These are phyloP conservation scores for Carapus acus DNA, from an alignment of 2,797 vertebrate genomes.

Conservation along the genomic window DNA sequence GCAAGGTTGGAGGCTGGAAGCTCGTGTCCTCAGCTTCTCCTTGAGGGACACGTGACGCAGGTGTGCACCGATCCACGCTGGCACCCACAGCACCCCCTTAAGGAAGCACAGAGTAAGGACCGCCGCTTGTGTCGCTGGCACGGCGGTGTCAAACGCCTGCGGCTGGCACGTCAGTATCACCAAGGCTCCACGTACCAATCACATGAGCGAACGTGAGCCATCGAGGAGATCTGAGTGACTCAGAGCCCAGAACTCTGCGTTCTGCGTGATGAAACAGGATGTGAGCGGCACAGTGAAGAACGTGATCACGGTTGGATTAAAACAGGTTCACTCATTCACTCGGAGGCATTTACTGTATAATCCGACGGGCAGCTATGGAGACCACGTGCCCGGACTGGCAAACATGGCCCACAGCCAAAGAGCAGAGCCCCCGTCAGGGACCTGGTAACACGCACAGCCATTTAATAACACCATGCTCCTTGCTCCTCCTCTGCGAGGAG, in stretches of 20 bases:
- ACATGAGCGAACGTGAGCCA: too few relatives aligned
- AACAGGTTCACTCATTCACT: constrained; percentile 63
- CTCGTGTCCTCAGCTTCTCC: too few relatives aligned
- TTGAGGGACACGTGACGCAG: too few relatives aligned
- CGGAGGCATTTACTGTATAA: constrained; percentile 67
- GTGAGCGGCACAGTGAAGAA: constrained; percentile 44
- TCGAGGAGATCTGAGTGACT: constrained; percentile 8
- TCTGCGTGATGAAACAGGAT: constrained; percentile 46
- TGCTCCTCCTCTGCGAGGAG: constrained; percentile 3
- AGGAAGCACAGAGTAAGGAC: too few relatives aligned
- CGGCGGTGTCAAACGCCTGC: too few relatives aligned
- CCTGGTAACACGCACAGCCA: constrained; percentile 24
- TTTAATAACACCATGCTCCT: constrained; percentile 17
- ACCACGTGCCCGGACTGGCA: constrained; percentile 65
- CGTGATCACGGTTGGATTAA: constrained; percentile 53
- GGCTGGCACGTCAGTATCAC: too few relatives aligned
- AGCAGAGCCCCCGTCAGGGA: constrained; percentile 41
- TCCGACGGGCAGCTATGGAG: constrained; percentile 59
- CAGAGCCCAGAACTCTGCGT: constrained; percentile 34
- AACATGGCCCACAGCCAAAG: constrained; percentile 40
- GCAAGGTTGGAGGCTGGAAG: too few relatives aligned
- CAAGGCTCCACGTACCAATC: too few relatives aligned
- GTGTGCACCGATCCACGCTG: too few relatives aligned
- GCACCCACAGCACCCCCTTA: too few relatives aligned
- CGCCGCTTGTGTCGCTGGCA: too few relatives aligned